Conservation (phyloP, 2,797 vertebrate genomes). For the Acropternis orthonyx region DNA sequence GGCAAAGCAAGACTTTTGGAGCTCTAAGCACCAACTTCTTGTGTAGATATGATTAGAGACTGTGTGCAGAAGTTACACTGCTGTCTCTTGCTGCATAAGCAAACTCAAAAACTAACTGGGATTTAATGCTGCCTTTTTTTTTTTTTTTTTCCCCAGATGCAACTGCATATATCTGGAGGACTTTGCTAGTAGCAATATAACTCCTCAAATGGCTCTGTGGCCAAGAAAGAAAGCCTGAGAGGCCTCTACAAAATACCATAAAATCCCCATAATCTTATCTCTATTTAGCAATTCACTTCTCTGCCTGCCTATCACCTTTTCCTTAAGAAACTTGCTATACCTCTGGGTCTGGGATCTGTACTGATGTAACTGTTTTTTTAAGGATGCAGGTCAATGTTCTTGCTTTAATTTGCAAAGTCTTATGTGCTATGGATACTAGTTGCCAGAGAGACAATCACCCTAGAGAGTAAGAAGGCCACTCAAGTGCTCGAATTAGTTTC, state of each 20-base stretch:
- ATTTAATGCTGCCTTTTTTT: slow-evolving; percentile 21
- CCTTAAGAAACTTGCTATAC: background rate
- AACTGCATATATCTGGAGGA: background rate
- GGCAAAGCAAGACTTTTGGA: background rate
- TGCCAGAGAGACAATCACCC: background rate
- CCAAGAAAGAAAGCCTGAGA: background rate
- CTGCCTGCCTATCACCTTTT: background rate
- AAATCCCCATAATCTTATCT: slow-evolving; percentile 14
- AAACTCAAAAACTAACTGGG: background rate
- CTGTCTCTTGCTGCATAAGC: slow-evolving; percentile 1
- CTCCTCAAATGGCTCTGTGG: background rate
- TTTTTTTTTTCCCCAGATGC: background rate
- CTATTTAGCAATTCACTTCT: background rate
- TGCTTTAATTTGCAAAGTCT: background rate
- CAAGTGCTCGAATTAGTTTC: background rate
- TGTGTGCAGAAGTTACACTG: background rate
- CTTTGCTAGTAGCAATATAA: background rate
- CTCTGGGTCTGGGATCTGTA: background rate
- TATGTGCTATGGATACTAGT: background rate
- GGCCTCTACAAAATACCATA: background rate
- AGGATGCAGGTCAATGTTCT: background rate
- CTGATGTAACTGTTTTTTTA: background rate
- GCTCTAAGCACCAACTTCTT: slow-evolving; percentile 1
- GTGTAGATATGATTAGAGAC: background rate
- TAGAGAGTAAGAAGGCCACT: background rate